Base-by-base conservation (phyloP, 2,113 vertebrate species). In the Nettapus auritus region DNA sequence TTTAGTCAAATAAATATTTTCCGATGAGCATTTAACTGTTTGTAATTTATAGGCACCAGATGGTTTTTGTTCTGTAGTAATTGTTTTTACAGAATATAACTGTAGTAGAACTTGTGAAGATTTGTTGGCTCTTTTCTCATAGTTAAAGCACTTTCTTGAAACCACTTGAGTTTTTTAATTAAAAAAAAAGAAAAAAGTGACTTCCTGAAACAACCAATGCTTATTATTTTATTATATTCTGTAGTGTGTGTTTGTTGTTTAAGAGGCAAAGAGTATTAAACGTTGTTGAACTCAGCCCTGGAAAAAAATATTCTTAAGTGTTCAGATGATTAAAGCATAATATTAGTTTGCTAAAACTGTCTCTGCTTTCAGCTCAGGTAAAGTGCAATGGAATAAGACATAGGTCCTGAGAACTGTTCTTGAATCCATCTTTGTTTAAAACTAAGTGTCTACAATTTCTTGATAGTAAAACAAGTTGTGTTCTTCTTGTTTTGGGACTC, bases 1-100 rank as follows among this genome's bases (percentile, higher is more conserved):
- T 81, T 91, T 68, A 88, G 23, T 78, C 52, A 96, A 71, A 86
- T 82, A 76, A 88, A 73, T 91, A 68, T 55, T 90, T 93, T 94
- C 77, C 11, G 3, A 67, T 69, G 46, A 48, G 53, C 59, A 42
- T 44, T 89, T 92, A 63, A 70, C 74, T 69, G 29, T 16, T 73
- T 82, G 14, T 90, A 63, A 85, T 84, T 93, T 82, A 88, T 73
- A 48, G 62, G 42, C 12, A 82, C 38, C 88, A 87, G 53, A 76
- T 80, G 56, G 0, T 7, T 77, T 93, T 90, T 89, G 31, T 84
- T 94, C 28, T 48, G 68, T 69, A 67, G 19, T 68, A 79, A 82
- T 71, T 90, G 66, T 86, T 90, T 94, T 93, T 93, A 67, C 81
- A 79, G 83, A 84, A 56, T 33, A 76, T 80, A 86, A 66, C 9